Conservation (phyloP, 2,797 vertebrate genomes). For the Merluccius polli region DNA sequence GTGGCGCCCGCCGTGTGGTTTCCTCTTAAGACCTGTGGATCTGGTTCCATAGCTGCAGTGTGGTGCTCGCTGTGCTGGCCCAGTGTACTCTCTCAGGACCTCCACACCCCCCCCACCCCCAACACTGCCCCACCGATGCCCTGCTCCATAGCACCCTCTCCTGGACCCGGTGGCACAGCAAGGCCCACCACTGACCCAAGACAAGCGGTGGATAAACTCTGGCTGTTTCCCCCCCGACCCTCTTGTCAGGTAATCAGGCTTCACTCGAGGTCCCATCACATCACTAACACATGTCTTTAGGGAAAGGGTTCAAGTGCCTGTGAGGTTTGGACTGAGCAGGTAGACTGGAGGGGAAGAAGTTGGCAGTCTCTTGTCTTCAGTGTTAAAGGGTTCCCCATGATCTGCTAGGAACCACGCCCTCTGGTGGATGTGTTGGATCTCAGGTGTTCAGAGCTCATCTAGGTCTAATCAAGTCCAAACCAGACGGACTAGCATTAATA, state of each 20-base stretch:
- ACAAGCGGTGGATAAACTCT: background rate
- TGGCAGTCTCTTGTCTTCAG: background rate
- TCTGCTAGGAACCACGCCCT: background rate
- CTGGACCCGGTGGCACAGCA: background rate
- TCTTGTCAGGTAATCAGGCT: background rate
- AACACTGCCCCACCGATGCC: conserved; percentile 11
- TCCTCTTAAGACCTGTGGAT: background rate
- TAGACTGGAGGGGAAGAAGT: background rate
- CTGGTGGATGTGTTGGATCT: background rate
- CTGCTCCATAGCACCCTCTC: background rate
- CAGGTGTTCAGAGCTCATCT: background rate
- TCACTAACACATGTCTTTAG: background rate
- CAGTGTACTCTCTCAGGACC: conserved; percentile 9
- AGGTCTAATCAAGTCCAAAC: background rate
- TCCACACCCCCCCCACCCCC: background rate
- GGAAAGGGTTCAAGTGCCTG: conserved; percentile 2
- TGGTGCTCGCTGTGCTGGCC: conserved; percentile 13
- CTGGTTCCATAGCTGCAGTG: background rate
- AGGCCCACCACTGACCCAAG: background rate
- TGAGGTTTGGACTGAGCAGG: background rate
- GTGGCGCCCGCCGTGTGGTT: background rate
- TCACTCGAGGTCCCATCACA: background rate
- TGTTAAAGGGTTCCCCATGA: background rate
- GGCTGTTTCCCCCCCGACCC: background rate
- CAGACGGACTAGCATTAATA: background rate